Evolutionary conservation across 2,113 vertebrate genomes (phyloP).

Genomic region (Malurus cyaneus): DNA sequence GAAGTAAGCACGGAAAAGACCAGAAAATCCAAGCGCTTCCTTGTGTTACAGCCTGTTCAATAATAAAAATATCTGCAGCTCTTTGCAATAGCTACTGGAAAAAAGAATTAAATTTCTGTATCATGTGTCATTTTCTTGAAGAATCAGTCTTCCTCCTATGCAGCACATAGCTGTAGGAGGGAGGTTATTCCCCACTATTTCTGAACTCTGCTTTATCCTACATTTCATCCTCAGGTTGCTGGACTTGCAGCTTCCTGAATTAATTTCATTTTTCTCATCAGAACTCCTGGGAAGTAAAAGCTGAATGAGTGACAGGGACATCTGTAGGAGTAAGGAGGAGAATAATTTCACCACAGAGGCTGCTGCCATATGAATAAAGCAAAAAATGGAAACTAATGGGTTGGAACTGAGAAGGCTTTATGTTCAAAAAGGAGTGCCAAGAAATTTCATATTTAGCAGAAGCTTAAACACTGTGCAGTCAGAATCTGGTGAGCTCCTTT

Average conservation of each 20-base stretch:
- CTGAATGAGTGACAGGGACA: constrained; percentile 26
- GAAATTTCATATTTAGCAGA: constrained; percentile 4
- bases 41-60: not conserved
- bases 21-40: not conserved
- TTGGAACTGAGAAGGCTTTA: not conserved
- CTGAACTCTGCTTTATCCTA: not conserved
- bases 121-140: not conserved
- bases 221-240: not conserved
- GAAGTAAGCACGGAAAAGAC: not conserved
- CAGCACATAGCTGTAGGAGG: not conserved
- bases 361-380: not conserved
- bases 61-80: not conserved
- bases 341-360: not conserved
- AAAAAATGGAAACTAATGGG: constrained; percentile 25
- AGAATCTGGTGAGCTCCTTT: not conserved
- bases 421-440: not conserved
- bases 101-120: not conserved
- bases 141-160: not conserved
- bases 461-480: not conserved
- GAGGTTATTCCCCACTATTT: not conserved
- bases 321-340: not conserved
- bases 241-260: not conserved
- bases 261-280: not conserved
- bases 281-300: not conserved
- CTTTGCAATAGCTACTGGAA: not conserved